Base-by-base conservation (phyloP, 2,888 invertebrate species). In the Drosophila nigritarsus region DNA sequence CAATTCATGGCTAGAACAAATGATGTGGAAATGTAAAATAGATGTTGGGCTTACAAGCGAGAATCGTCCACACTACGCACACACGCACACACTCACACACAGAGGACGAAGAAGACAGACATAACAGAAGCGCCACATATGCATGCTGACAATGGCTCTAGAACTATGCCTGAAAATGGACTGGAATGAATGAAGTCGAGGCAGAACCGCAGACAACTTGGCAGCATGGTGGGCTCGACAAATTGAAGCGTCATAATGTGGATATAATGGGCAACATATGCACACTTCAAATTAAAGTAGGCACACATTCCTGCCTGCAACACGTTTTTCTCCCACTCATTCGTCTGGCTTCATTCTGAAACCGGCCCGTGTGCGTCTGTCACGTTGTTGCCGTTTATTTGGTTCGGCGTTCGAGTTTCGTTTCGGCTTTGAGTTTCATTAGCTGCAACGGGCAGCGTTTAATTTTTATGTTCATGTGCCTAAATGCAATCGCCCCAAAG, bases 11-110 rank as follows among this genome's bases (percentile, higher is more conserved):
- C 82, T 82, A 83, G 89, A 90, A 85, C 89, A 90, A 90, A 91
- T 90, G 91, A 91, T 87, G 91, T 91, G 91, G 91, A 90, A 90
- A 90, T 90, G 91, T 91, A 90, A 91, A 90, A 90, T 90, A 88
- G 89, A 91, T 90, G 90, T 81, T 75, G 75, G 73, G 86, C 82
- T 87, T 77, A 80, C 79, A 75, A 40, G 48, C 63, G 51, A 73
- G 54, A 53, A 58, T 36, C 42, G 24, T 45, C 45, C 45, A 18
- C 63, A 54, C 11, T 15, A 24, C 50, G n/a, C 13, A n/a, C 30
- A 11, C 29, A 29, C 18, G 27, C 3, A 27, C 11, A n/a, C 6
- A 30, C 20, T 15, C 51, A 20, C 30, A 27, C 11, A 20, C 5
- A 27, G 27, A 50, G 11, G n/a, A 36, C 9, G 24, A 24, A 24